Conservation (phyloP, 1,140 invertebrate genomes). For the Steinernema khuongi region DNA sequence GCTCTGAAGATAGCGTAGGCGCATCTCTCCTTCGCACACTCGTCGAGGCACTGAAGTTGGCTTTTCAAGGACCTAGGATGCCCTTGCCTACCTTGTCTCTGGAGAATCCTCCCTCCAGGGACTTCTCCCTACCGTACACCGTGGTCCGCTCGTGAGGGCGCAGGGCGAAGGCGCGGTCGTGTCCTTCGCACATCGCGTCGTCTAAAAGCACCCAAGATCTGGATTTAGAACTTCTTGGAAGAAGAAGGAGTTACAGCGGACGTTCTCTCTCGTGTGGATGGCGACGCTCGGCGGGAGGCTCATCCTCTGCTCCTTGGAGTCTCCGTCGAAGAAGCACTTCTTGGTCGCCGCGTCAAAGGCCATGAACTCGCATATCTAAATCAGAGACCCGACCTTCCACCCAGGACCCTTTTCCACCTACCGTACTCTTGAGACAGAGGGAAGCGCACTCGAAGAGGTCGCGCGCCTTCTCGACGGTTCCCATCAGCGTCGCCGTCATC, state of each 20-base stretch:
- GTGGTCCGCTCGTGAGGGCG: not conserved
- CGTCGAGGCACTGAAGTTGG: not conserved
- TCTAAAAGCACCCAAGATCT: not conserved
- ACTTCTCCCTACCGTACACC: not conserved
- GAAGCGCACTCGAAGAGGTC: not conserved
- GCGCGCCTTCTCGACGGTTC: not conserved
- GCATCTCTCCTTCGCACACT: not conserved
- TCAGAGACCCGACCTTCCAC: not conserved
- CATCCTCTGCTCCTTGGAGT: not conserved
- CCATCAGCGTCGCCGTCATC: not conserved
- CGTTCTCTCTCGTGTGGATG: not conserved
- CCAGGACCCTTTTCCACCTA: not conserved
- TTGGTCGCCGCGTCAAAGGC: not conserved
- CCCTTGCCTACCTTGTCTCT: not conserved
- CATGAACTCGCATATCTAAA: not conserved
- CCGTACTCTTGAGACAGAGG: not conserved
- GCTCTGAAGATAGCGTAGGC: not conserved
- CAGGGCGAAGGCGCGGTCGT: not conserved
- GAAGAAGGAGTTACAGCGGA: not conserved
- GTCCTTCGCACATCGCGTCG: not conserved
- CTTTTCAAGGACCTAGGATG: not conserved
- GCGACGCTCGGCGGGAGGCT: not conserved
- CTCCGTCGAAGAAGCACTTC: not conserved
- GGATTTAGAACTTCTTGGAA: too few species aligned
- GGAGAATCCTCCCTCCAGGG: not conserved